Evolutionary conservation across 2,113 vertebrate genomes (phyloP).

Genomic region (Crocuta crocuta): DNA sequence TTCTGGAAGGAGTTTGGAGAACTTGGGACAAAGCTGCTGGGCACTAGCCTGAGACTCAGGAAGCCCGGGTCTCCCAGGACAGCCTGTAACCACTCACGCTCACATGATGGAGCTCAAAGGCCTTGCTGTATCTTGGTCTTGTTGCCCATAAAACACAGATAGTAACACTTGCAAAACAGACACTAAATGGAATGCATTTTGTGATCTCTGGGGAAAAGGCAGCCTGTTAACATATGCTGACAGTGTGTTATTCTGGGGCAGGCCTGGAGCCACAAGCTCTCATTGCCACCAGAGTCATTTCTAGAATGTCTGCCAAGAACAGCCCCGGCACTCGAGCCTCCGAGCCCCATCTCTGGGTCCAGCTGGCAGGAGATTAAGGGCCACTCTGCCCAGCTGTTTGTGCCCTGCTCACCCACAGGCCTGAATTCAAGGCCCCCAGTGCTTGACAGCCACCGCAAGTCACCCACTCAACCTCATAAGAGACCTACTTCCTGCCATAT

Average conservation of each 20-base stretch:
- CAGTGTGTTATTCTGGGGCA: conserved; percentile 57
- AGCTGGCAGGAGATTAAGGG: conserved; percentile 72
- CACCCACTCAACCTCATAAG: background rate
- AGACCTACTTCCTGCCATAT: no score
- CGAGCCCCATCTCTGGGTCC: background rate
- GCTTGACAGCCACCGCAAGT: background rate
- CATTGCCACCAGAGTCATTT: conserved; percentile 50
- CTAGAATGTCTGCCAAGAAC: conserved; percentile 41
- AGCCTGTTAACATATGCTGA: conserved; percentile 71
- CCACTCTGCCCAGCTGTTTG: conserved; percentile 31
- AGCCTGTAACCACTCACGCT: background rate
- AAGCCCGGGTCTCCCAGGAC: background rate
- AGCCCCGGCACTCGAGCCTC: background rate
- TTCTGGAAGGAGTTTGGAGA: conserved; percentile 56
- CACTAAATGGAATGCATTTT: conserved; percentile 34
- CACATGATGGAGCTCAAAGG: background rate
- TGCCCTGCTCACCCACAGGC: conserved; percentile 17
- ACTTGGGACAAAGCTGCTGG: background rate
- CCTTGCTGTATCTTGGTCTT: conserved; percentile 40
- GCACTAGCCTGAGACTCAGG: background rate
- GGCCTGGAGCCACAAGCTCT: background rate
- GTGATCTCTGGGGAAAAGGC: conserved; percentile 68
- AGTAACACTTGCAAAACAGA: conserved; percentile 66
- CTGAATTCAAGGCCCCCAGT: background rate
- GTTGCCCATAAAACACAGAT: conserved; percentile 67